Evolutionary conservation across 2,797 vertebrate genomes (phyloP), one percentile per base, ranked within the genome.

Genomic region (Rhynchotus rufescens): DNA sequence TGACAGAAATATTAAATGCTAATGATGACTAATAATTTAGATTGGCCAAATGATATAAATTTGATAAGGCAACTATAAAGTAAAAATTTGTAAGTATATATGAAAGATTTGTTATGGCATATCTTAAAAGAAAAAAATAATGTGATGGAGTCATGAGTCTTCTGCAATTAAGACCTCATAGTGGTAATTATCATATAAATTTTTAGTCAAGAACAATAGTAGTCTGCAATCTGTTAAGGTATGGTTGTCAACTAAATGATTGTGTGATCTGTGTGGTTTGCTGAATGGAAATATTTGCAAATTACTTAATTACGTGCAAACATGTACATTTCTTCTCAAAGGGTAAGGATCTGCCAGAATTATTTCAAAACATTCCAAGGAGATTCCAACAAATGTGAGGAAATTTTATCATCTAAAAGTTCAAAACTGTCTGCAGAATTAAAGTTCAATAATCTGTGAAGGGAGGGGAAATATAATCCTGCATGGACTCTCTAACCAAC

Each of bases 191-290:
- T 51, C 23, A 17, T 28, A 15, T 16, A 32, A 6, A 38, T 52
- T 40, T 66, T 84, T 42, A 73, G 26, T 34, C 66, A 72, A 22
- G 92, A 52, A n/a, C 51, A 87, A 62, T 57, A 87, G 65, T 42
- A 72, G 23, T 5, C 26, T 88, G 36, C 25, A 69, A 84, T 84
- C 66, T 81, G 12, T 81, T 81, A 54, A 90, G 69, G 82, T 32
- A 22, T 22, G 12, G 9, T 49, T 89, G 40, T 81, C 45, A 60
- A 47, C 36, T 40, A 9, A 21, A 57, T 52, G 2, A 25, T 73
- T 71, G 22, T 25, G 19, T 14, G 26, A 80, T 5, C 21, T 93
- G 4, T 60, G 21, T 36, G 36, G 32, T 82, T 73, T 80, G 30
- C 30, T 84, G 57, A 75, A 78, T 3, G 65, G 44, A 69, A 4